Evolutionary conservation across 2,797 vertebrate species (phyloP), one percentile per base, ranked within the genome.

Genomic region (Myripristis jacobus): DNA sequence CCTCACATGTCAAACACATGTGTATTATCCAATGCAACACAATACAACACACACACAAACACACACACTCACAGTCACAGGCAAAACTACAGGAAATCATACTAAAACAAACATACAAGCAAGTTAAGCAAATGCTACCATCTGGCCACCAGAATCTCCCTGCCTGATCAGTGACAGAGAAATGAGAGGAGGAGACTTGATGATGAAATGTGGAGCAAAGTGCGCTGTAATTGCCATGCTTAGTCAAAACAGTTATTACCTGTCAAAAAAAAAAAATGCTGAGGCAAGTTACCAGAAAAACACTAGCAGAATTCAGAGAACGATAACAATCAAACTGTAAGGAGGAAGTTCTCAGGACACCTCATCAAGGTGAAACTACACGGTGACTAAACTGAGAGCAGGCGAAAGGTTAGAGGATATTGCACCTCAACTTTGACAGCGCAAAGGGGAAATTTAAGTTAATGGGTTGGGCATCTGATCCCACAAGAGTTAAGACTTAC

Each of bases 1-100:
- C 16, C 44, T 74, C 61, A 71, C 76, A 74, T 87, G 77, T 75
- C 66, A 55, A 79, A 73, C 84, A 91, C 34, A 48, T 89, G 80
- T 22, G 44, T 41, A 6, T 22, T n/a, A 61, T 24, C 43, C 36
- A 36, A 34, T 1, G 12, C 18, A n/a, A 19, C 18, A n/a, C 53
- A 27, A 19, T n/a, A 34, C 29, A 55, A 48, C 31, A 56, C 22
- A 50, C 54, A 43, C 3, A 36, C 29, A 34, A 16, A 36, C 54
- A 58, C 36, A 15, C 29, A 52, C 48, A 65, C 48, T 38, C 48
- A 50, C 46, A 51, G 27, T 19, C 46, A 63, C 24, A 50, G 27
- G 34, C 27, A 50, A 18, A 50, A 41, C 41, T 47, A 64, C 62
- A 53, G 8, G 29, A 36, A 53, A 36, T 41, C 34, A 19, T n/a